These are phyloP conservation scores for Macaca fascicularis DNA, from an alignment of 2,113 vertebrate genomes.

Conservation along the genomic window DNA sequence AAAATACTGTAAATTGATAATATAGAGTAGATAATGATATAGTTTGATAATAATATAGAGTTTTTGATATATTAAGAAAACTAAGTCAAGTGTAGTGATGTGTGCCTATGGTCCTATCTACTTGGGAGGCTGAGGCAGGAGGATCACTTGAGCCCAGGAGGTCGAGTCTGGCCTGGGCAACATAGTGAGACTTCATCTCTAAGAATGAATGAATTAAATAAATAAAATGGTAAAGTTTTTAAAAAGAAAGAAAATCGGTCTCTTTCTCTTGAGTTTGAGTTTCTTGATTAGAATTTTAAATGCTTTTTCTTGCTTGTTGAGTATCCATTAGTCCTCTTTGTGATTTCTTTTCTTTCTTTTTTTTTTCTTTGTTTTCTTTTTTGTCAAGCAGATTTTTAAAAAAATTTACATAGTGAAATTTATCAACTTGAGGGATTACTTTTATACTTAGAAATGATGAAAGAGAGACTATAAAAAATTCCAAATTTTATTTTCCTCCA, in stretches of 20 bases:
- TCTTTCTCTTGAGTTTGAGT: neutral
- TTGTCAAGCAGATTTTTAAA: neutral
- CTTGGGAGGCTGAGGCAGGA: too few species aligned
- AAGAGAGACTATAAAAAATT: neutral
- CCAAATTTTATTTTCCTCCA: neutral
- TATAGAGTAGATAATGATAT: neutral
- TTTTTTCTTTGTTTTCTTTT: neutral
- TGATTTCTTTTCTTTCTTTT: neutral
- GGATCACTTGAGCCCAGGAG: too few species aligned
- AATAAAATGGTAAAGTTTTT: too few species aligned
- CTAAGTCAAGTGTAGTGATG: neutral
- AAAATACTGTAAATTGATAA: neutral
- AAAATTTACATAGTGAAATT: neutral
- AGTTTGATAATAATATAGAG: neutral
- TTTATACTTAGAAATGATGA: neutral
- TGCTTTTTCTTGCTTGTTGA: neutral
- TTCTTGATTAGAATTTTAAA: neutral
- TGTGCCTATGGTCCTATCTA: too few species aligned
- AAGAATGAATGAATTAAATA: too few species aligned
- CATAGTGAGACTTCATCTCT: too few species aligned
- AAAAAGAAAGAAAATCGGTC: neutral
- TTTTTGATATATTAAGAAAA: slow-evolving; percentile 7
- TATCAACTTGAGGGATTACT: neutral
- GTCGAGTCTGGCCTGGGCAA: too few species aligned
- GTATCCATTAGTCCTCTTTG: neutral